phyloP scores from a whole-genome alignment of 37 sponge, comb jelly and placozoan species.

The Ephydatia muelleri region DNA sequence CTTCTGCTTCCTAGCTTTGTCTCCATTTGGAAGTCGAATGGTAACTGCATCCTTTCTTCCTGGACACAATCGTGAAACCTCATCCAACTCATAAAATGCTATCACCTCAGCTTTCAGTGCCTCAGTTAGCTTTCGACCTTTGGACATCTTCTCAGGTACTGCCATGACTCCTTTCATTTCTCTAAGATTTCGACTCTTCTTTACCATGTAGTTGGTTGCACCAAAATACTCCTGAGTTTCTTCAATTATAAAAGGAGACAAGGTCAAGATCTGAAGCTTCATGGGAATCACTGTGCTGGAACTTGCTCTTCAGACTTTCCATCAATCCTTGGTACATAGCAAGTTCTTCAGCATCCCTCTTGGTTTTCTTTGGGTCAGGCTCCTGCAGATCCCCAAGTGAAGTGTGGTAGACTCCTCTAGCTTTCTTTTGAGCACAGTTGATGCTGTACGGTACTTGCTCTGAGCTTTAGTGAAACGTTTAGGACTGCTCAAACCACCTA shows the following conservation, averaged over 20 bases:
- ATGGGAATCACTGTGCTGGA: not conserved
- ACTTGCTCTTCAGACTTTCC: not conserved
- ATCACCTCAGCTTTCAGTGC: not conserved
- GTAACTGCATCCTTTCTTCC: constrained; percentile 35
- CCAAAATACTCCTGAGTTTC: not conserved
- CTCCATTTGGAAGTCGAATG: not conserved
- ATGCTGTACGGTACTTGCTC: no score
- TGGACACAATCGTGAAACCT: constrained; percentile 16
- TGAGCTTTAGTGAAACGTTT: no score
- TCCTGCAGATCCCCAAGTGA: not conserved
- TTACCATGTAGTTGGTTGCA: not conserved
- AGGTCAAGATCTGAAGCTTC: not conserved
- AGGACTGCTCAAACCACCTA: no score
- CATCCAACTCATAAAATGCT: constrained; percentile 27
- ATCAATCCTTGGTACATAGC: not conserved
- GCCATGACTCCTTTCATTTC: not conserved
- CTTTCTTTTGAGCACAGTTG: no score
- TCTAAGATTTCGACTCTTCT: not conserved
- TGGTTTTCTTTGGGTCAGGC: not conserved
- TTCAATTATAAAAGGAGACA: not conserved
- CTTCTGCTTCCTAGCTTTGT: constrained; percentile 21
- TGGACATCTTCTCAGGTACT: not conserved
- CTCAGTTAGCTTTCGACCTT: not conserved
- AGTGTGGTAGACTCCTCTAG: not conserved
- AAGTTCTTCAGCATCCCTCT: not conserved